Evolutionary conservation across 2,797 vertebrate species (phyloP), one percentile per base, ranked within the genome.

Genomic region (Scarus forsteni): DNA sequence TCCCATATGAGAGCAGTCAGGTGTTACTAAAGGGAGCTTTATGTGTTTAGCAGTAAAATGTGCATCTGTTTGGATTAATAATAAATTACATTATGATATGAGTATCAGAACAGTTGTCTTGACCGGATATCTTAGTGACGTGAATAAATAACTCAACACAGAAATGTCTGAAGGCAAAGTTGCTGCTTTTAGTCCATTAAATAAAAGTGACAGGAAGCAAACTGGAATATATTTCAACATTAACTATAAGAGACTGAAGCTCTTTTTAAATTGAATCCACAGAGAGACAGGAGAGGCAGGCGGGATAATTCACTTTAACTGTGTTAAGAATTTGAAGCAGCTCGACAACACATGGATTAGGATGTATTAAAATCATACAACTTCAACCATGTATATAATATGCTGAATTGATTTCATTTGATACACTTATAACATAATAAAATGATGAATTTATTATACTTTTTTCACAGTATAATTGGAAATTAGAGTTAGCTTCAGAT

Each of bases 1-100:
- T 53, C 56, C 15, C 10, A 15, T 12, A 54, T 63, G 62, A 75
- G 82, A 67, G 43, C 53, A 75, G 48, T 69, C 44, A 75, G 61
- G 51, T 78, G 64, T 77, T 54, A 79, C 77, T 66, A 69, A 54
- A 35, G 27, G 59, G 35, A 63, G 68, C 63, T 12, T 12, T 51
- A 36, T 8, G 19, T 51, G 12, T 27, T 8, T 50, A 15, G 49
- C 11, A 50, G 8, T 62, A 53, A 49, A 27, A 27, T 27, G 27
- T 60, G 8, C 11, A 6, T 40, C n/a, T 14, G 8, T 72, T 50
- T 68, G 11, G 63, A 61, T 49, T 9, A 27, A 54, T 61, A 56
- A 73, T 60, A 35, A 19, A 35, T 0, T 36, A 9, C 10, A 58
- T 44, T 35, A 27, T 48, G 7, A 56, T 48, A 65, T 8, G 14